Evolutionary conservation across 2,888 invertebrate genomes (phyloP).

Genomic region (Cheilosia soror): DNA sequence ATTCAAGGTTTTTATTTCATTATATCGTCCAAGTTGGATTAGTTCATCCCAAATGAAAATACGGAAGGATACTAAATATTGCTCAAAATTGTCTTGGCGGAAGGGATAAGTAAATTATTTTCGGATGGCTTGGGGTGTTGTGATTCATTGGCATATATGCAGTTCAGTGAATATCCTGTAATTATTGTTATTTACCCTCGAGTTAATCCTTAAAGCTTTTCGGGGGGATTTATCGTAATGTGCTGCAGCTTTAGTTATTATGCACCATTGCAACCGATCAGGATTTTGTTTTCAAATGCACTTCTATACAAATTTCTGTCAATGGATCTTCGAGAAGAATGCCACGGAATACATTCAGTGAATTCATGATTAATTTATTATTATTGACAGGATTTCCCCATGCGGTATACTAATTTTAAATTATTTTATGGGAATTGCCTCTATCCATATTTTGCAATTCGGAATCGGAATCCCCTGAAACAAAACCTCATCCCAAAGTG

Average conservation of each 20-base stretch:
- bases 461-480: background rate
- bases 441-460: background rate
- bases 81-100: conserved; percentile 11
- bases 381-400: background rate
- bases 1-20: conserved; percentile 32
- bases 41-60: conserved; percentile 35
- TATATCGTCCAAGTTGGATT: conserved; percentile 50
- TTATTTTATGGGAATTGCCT: background rate
- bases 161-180: too few species aligned
- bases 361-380: background rate
- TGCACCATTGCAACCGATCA: too few species aligned
- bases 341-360: background rate
- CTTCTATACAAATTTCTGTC: too few species aligned
- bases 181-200: background rate
- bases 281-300: too few species aligned
- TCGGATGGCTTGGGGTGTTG: background rate
- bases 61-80: conserved; percentile 6
- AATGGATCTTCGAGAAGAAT: too few species aligned
- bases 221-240: background rate
- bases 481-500: too few species aligned
- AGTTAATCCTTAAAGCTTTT: conserved; percentile 4
- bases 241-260: background rate
- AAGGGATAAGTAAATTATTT: conserved; percentile 31
- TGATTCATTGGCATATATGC: conserved; percentile 1
- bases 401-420: background rate